Base-by-base conservation (phyloP, 2,888 invertebrate genomes). In the Zeuzera pyrina region DNA sequence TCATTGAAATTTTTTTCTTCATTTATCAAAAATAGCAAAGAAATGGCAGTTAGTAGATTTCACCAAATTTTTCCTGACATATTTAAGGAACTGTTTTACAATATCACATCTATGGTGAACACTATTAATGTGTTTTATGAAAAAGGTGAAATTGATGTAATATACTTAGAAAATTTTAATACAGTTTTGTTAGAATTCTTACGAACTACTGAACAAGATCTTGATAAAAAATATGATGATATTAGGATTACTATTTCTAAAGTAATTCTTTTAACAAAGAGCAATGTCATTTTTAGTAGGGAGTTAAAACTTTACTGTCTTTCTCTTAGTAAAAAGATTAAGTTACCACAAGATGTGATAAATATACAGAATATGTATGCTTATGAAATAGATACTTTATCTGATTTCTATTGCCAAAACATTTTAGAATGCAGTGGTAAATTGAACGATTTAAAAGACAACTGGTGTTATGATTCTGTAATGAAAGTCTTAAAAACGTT, bases 1-100 rank as follows among this genome's bases (percentile, higher is more conserved):
- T 53, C 63, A 12, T 38, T 84, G 1, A 59, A 52, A 21, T 84
- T 84, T 46, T 84, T 73, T 39, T 41, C 55, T 11, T 52, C 57
- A 34, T 44, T 83, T 11, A 62, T 78, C 6, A 42, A 14, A n/a
- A 72, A 73, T 39, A 67, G 60, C 39, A 55, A 66, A 36, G 41
- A 60, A 44, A 43, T 53, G 28, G 54, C 67, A 3, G 47, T 71
- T 14, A 40, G 45, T 16, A 59, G 45, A 30, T 74, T 76, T 38
- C 38, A 49, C 13, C 38, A 46, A 12, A 40, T 47, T 12, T 83
- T 72, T 41, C 59, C 65, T n/a, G 29, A 41, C 5, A 36, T 56
- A 29, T 65, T 56, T 37, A 47, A 35, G 35, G 56, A 67, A 26
- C 36, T 79, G 14, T 36, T 78, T 15, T 35, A 41, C 22, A 50